Evolutionary conservation across 2,113 vertebrate species (phyloP).

Genomic region (Dromaius novaehollandiae): DNA sequence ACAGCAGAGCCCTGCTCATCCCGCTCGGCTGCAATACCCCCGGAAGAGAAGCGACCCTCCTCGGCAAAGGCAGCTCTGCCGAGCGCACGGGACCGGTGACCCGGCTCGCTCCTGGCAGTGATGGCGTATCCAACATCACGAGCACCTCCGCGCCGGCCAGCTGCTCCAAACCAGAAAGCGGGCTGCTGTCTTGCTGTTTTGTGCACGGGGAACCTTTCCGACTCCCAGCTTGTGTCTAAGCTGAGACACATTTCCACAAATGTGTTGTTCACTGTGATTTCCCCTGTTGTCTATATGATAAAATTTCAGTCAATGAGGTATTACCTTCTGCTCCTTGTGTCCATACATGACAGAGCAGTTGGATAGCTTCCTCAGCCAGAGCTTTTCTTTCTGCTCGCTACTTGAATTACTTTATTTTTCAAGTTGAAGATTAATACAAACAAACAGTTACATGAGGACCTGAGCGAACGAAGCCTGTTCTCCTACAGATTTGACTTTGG

Average conservation of each 20-base stretch:
- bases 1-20: background rate
- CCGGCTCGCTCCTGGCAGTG: background rate
- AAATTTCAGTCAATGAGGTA: background rate
- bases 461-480: background rate
- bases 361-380: background rate
- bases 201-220: background rate
- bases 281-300: background rate
- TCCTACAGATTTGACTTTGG: background rate
- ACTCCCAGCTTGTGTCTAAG: background rate
- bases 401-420: background rate
- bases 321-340: background rate
- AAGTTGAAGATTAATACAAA: background rate
- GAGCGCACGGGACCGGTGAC: accelerated
- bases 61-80: background rate
- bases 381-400: background rate
- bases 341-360: background rate
- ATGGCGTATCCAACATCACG: background rate
- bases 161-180: background rate
- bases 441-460: background rate
- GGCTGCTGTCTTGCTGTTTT: background rate
- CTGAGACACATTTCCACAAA: background rate
- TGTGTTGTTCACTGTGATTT: background rate
- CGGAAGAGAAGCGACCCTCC: background rate
- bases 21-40: background rate
- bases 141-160: background rate